These are phyloP conservation scores for Fragum whitleyi DNA, from an alignment of 2,888 invertebrate species.

Conservation along the genomic window DNA sequence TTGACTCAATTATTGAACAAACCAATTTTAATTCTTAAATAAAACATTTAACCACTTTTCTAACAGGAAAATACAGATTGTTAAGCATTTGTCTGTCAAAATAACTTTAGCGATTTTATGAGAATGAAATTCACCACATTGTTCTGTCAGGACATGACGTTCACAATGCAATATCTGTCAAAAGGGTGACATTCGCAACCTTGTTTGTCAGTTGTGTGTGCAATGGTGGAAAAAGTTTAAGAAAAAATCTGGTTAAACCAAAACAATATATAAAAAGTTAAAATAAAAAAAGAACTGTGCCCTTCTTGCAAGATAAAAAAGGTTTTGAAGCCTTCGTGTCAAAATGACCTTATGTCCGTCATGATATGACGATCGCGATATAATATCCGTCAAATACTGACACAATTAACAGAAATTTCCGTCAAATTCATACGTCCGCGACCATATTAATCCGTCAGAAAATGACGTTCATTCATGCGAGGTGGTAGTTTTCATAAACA, in stretches of 20 bases:
- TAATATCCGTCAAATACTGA: conserved; percentile 40
- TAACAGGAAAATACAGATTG: conserved; percentile 2
- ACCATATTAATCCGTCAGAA: too few species aligned
- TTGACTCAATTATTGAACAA: neutral
- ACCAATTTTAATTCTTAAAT: conserved; percentile 1
- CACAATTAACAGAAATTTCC: too few species aligned
- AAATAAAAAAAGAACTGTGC: conserved; percentile 31
- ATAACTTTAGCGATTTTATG: conserved; percentile 26
- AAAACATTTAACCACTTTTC: neutral
- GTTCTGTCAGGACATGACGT: conserved; percentile 37
- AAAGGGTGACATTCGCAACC: conserved; percentile 4
- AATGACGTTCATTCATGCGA: too few species aligned
- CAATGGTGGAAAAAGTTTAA: conserved; percentile 13
- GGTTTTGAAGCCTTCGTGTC: conserved; percentile 29
- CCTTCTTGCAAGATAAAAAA: conserved; percentile 24
- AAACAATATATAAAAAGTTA: conserved; percentile 27
- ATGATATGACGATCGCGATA: conserved; percentile 37
- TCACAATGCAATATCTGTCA: conserved; percentile 38
- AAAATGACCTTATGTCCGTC: conserved; percentile 37
- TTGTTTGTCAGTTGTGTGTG: neutral
- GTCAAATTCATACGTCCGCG: too few species aligned
- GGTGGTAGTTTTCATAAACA: too few species aligned
- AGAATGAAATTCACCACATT: conserved; percentile 26
- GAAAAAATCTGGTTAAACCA: conserved; percentile 15
- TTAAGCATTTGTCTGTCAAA: conserved; percentile 34